Percentiles rank a stretch among this genome's conserved stretches.
These are phyloP conservation scores for Hippoglossus hippoglossus DNA, from an alignment of 2,797 vertebrate genomes.

Conservation along the genomic window DNA sequence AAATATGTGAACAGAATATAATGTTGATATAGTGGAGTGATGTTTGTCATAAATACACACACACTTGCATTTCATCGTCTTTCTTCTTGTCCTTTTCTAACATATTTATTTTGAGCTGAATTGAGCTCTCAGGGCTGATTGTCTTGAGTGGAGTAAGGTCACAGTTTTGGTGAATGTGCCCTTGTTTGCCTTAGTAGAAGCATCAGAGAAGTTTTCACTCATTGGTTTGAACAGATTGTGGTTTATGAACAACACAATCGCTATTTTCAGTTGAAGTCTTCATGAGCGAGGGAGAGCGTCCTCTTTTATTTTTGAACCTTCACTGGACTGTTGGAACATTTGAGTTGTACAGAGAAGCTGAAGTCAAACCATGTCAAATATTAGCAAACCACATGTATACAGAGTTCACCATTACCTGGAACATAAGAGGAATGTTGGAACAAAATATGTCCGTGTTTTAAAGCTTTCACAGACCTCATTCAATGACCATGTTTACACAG, in stretches of 20 bases:
- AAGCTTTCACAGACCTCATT: no score
- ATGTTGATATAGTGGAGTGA: background rate
- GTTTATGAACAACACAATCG: no score
- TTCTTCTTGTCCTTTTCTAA: background rate
- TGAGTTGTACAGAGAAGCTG: background rate
- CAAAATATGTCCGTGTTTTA: background rate
- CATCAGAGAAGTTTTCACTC: no score
- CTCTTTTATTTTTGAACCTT: background rate
- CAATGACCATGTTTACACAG: no score
- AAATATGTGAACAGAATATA: background rate
- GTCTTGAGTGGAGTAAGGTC: no score
- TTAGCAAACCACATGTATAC: conserved; percentile 24
- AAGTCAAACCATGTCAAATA: conserved; percentile 45
- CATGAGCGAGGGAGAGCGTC: no score
- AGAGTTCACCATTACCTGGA: conserved; percentile 16
- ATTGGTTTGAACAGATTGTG: no score
- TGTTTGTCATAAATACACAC: background rate
- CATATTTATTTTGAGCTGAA: no score
- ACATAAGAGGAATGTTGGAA: background rate
- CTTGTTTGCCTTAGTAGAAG: no score
- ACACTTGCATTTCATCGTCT: background rate
- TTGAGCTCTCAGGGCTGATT: no score
- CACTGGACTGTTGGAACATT: background rate
- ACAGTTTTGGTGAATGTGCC: no score
- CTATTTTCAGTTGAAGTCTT: no score